Evolutionary conservation across 2,888 invertebrate species (phyloP), one percentile per base, ranked within the genome.

Genomic region (Corbicula japonica): DNA sequence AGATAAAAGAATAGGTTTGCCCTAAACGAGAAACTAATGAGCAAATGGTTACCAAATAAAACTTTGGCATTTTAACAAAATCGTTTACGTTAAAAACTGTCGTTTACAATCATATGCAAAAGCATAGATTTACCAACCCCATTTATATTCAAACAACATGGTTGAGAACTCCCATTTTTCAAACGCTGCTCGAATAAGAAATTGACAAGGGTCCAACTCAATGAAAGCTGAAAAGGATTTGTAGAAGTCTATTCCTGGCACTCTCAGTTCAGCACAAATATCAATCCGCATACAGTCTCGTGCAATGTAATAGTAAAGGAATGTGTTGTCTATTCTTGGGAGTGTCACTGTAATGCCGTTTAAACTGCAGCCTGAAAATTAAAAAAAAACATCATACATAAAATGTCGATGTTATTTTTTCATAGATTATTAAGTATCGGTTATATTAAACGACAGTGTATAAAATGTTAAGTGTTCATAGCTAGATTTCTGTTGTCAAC

Each of bases 231-330:
- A 65, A 41, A 86, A 70, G n/a, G 86, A 74, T 60, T 75, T 80
- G 6, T 58, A 68, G 12, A 70, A 44, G 50, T 73, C 70, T 34
- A 79, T 60, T 5, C 44, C 63, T 4, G 80, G 79, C 2, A 86
- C 68, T 18, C 58, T 69, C 6, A 88, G 44, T 50, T 88, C 87
- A 1, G 85, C 50, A 73, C 88, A 89, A 4, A 85, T 86, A 60
- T 87, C 85, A n/a, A 88, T 44, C 12, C 84, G 65, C 76, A 89
- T 80, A 73, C 89, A 89, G 44, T 87, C 75, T 5, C 78, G 50
- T 0, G 83, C 61, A 8, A 89, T 81, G 15, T 77, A 80, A 58
- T 85, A 78, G 56, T 87, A 85, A 1, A 86, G 41, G 18, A 72
- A 35, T 21, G 85, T 73, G 2, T n/a, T 23, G 26, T 35, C 15